Conservation (phyloP, 2,888 invertebrate species). For the Lithophane leautieri region DNA sequence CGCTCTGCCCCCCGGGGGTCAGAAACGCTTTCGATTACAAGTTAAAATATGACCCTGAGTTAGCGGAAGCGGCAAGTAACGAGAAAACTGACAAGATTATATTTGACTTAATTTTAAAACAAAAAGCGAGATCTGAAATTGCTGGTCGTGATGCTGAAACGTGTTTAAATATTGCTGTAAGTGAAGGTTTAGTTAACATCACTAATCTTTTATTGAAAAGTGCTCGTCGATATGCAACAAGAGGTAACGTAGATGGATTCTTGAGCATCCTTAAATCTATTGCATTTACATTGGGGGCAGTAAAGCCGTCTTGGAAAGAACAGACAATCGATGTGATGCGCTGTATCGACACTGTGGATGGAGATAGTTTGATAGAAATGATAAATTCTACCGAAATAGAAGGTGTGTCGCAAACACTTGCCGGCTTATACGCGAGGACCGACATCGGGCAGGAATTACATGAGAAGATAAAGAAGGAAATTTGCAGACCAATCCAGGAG, state of each 20-base stretch:
- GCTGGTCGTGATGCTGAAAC: constrained; percentile 37
- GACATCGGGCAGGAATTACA: constrained; percentile 33
- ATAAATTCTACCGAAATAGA: constrained; percentile 50
- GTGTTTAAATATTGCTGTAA: constrained; percentile 60
- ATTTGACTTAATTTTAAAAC: constrained; percentile 70
- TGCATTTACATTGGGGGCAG: constrained; percentile 47
- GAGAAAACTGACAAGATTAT: constrained; percentile 64
- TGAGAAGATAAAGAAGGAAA: constrained; percentile 32
- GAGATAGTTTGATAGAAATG: constrained; percentile 41
- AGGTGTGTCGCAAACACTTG: constrained; percentile 29
- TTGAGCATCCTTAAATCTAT: constrained; percentile 53
- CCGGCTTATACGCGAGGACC: constrained; percentile 29
- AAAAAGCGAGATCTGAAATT: constrained; percentile 30
- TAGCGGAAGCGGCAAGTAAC: constrained; percentile 53
- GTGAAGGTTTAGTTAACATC: constrained; percentile 66
- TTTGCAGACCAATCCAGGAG: constrained; percentile 47
- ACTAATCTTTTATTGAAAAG: constrained; percentile 62
- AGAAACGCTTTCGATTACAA: constrained; percentile 72
- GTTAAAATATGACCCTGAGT: constrained; percentile 67
- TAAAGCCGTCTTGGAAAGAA: constrained; percentile 52
- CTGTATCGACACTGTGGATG: constrained; percentile 54
- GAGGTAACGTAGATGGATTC: constrained; percentile 60
- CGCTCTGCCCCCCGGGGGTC: constrained; percentile 61
- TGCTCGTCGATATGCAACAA: constrained; percentile 51
- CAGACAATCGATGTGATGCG: constrained; percentile 47